Evolutionary conservation across 2,797 vertebrate species (phyloP).

Genomic region (Microtus obscurus): DNA sequence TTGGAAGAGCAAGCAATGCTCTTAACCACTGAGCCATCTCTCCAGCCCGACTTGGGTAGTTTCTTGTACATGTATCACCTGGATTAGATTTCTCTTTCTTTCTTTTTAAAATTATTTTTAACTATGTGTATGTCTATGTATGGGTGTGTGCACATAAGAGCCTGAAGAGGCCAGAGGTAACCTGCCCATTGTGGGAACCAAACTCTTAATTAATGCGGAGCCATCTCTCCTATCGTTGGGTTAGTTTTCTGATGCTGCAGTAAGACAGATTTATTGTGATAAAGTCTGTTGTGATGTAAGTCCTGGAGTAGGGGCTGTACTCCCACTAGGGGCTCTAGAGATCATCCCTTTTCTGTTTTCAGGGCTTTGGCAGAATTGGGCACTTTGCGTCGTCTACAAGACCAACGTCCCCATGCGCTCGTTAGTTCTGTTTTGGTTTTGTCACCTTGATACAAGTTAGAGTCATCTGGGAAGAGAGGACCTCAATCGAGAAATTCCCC

Average conservation of each 20-base stretch:
- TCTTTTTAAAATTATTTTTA: neutral
- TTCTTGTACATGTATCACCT: neutral
- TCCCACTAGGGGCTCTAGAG: neutral
- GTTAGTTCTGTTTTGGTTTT: neutral
- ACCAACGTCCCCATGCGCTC: neutral
- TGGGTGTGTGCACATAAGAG: neutral
- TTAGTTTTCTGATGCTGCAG: neutral
- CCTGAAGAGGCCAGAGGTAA: neutral
- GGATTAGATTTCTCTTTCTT: neutral
- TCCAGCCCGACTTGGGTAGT: neutral
- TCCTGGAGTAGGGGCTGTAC: neutral
- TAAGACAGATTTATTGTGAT: neutral
- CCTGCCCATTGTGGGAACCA: neutral
- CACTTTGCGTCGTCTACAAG: neutral
- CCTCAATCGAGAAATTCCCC: neutral
- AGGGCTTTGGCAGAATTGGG: neutral
- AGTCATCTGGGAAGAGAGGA: neutral
- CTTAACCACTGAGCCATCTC: too few species aligned
- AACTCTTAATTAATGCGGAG: neutral
- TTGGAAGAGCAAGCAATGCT: too few species aligned
- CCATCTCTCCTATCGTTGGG: neutral
- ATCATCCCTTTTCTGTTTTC: neutral
- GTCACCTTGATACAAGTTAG: neutral
- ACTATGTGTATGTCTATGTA: too few species aligned
- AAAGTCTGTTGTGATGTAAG: neutral